Evolutionary conservation across 2,888 invertebrate genomes (phyloP), one percentile per base, ranked within the genome.

Genomic region (Thecophora atra): DNA sequence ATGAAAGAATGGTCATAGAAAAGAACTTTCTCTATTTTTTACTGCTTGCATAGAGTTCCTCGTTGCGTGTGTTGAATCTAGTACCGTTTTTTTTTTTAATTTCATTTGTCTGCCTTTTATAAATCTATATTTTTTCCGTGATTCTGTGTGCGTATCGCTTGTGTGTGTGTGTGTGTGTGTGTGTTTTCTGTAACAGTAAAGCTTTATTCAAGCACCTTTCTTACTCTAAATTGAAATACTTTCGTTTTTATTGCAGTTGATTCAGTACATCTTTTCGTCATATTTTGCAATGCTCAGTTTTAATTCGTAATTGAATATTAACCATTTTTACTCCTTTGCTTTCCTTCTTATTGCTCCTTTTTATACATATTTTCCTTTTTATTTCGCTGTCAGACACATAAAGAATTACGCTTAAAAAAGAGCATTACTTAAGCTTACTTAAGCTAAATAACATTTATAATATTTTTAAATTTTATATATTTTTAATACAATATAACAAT

Each of bases 241-340:
- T 37, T 37, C 37, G 37, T 11, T 37, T 37, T 58, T 60, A 65
- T 56, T 51, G 17, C 2, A 24, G 37, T 47, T 71, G 58, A n/a
- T 73, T 21, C 28, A 56, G 26, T 51, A 52, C 15, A 15, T 72
- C 62, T 72, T 30, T 71, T 54, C 42, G 65, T 67, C 73, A n/a
- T 52, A 67, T 24, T 66, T 54, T 58, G 60, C 79, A 83, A 83
- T 83, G 83, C 82, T 78, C 77, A 77, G 81, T 82, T 82, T 83
- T 81, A 82, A 82, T 80, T 79, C 79, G 80, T 76, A 77, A 78
- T 78, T 76, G 8, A 54, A 54, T 21, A n/a, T 21, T 8, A 54
- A 42, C 11, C 11, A 28, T 47, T 28, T 37, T 6, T 44, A 17
- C 19, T 28, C 44, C 54, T 7, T 19, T 17, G 58, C 54, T 52